These are phyloP conservation scores for Percopsis transmontana DNA, from an alignment of 2,113 vertebrate species.

Conservation along the genomic window DNA sequence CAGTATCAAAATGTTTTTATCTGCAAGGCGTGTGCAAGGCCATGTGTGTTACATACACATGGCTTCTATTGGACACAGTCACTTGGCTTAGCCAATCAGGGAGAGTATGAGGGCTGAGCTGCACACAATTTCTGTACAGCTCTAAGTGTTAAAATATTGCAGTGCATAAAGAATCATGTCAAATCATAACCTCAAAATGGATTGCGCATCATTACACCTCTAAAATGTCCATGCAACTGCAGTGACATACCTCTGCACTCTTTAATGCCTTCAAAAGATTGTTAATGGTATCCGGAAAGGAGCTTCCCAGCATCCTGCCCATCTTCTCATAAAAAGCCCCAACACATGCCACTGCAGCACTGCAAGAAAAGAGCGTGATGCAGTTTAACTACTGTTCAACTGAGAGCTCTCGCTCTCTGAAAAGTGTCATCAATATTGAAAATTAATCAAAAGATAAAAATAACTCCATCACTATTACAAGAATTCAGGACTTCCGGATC, in stretches of 20 bases:
- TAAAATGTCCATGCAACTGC: conserved; percentile 9
- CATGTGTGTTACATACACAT: background rate
- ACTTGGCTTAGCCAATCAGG: too few species aligned
- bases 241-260: conserved; percentile 86
- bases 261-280: conserved; percentile 97
- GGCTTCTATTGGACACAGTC: background rate
- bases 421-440: background rate
- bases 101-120: too few species aligned
- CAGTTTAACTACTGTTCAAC: background rate
- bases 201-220: too few species aligned
- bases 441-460: too few species aligned
- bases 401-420: background rate
- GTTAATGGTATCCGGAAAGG: conserved; percentile 97
- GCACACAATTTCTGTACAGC: background rate
- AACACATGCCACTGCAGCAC: conserved; percentile 95
- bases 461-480: too few species aligned
- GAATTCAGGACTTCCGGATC: too few species aligned
- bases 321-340: conserved; percentile 99
- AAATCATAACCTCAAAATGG: too few species aligned
- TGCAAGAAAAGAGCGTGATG: conserved; percentile 51
- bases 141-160: background rate
- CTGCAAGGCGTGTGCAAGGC: too few species aligned
- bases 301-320: conserved; percentile 97
- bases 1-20: too few species aligned
- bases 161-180: too few species aligned